A percentile compares a stretch with the other conserved stretches of the same genome.
phyloP scores from a whole-genome alignment of 2,888 invertebrate genomes.

The Epiblema foenella region DNA sequence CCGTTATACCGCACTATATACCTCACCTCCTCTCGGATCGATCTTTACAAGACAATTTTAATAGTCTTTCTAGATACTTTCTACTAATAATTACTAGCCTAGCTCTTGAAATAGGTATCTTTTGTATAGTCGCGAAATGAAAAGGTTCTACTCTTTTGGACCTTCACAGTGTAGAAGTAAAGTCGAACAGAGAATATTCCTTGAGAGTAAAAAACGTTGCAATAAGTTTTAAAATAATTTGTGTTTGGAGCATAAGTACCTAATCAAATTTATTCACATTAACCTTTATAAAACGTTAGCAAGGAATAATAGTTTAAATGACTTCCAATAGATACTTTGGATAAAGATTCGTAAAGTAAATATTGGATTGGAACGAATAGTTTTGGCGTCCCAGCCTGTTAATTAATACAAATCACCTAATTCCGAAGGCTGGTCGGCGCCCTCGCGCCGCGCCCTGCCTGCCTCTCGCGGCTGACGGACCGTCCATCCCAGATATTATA shows the following conservation, averaged over 20 bases:
- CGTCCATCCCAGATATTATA: slow-evolving; percentile 70
- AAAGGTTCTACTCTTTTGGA: no score
- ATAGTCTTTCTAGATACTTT: background rate
- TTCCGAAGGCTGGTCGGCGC: slow-evolving; percentile 46
- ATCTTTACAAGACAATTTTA: background rate
- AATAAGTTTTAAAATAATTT: background rate
- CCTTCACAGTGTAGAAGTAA: no score
- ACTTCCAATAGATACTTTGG: slow-evolving; percentile 2
- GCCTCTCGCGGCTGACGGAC: slow-evolving; percentile 53
- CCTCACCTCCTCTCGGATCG: background rate
- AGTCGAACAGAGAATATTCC: no score
- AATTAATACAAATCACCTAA: slow-evolving; percentile 73
- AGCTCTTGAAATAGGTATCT: no score
- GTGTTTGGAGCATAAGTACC: no score
- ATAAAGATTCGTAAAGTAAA: slow-evolving; percentile 19
- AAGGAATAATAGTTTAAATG: background rate
- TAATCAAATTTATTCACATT: background rate
- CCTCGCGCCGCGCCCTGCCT: slow-evolving; percentile 47
- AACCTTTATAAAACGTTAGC: background rate
- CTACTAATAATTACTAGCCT: no score
- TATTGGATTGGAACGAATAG: slow-evolving; percentile 32
- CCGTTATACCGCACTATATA: slow-evolving; percentile 45
- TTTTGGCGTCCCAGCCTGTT: slow-evolving; percentile 45
- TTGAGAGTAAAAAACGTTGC: no score
- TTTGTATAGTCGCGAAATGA: no score